Percentiles rank a stretch among this genome's conserved stretches.
Conservation (phyloP, 1,140 invertebrate species). For the Drosophila quadrilineata region DNA sequence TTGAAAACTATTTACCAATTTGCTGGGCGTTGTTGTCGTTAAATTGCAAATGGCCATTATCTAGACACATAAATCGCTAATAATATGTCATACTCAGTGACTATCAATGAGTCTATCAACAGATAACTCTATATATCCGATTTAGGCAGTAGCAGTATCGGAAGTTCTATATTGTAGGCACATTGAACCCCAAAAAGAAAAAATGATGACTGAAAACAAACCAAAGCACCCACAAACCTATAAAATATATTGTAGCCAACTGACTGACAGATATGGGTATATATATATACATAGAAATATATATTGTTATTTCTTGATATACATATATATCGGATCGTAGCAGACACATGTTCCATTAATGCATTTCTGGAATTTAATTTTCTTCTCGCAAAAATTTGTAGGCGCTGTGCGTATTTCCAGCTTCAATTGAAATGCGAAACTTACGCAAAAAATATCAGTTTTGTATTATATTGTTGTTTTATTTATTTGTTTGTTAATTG, state of each 20-base stretch:
- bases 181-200: conserved; percentile 56
- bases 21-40: conserved; percentile 49
- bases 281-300: no score
- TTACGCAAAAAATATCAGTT: no score
- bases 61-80: conserved; percentile 57
- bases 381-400: conserved; percentile 32
- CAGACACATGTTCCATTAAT: conserved; percentile 6
- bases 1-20: conserved; percentile 53
- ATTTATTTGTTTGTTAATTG: neutral
- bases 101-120: conserved; percentile 50
- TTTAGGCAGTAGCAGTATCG: conserved; percentile 46
- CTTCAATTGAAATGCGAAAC: conserved; percentile 50
- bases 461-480: no score
- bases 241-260: no score
- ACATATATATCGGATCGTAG: neutral
- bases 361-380: conserved; percentile 18
- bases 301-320: no score
- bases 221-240: conserved; percentile 31
- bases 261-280: no score
- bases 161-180: conserved; percentile 55
- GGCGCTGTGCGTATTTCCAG: conserved; percentile 36
- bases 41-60: conserved; percentile 63
- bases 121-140: conserved; percentile 29
- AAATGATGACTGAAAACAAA: conserved; percentile 4
- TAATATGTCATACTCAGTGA: conserved; percentile 45